Evolutionary conservation across 2,888 invertebrate genomes (phyloP), one percentile per base, ranked within the genome.

Genomic region (Zygaena filipendulae): DNA sequence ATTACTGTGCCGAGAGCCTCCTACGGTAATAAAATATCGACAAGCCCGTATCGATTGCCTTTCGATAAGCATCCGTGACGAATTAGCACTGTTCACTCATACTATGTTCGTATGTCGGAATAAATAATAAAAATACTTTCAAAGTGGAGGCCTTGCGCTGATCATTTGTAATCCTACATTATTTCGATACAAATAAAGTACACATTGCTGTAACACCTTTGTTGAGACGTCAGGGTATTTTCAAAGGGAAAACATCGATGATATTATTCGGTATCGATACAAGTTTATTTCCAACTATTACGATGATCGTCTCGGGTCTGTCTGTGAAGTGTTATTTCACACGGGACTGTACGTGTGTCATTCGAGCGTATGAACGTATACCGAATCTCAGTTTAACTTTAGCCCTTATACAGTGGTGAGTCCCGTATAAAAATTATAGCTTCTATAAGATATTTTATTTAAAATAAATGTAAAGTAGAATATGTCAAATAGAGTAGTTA

Each of bases 11-110:
- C 47, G 47, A 39, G 51, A 48, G 52, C 51, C 56, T 47, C 55
- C n/a, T n/a, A n/a, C n/a, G 70, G 71, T 58, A 55, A 58, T 70
- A 71, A 72, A 69, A 70, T 58, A 68, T 72, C 66, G 64, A 61
- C 67, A 63, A 45, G 59, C 64, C 60, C 74, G 71, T 74, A 77
- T 74, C 74, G 69, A 57, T 53, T 64, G 70, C 63, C 58, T 63
- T 57, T 59, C 71, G 77, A 77, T 77, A 79, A 77, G 66, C 69
- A 71, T 63, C 74, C 75, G 74, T 74, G 75, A 77, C 77, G 74
- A 75, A 77, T 77, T 74, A 55, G 66, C 74, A 68, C 62, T 7
- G 7, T 7, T n/a, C 71, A 68, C 62, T 66, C 61, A 42, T 38
- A 52, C 52, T 56, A 52, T 49, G 47, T 52, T 43, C 42, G 52